phyloP scores from a whole-genome alignment of 2,113 vertebrate genomes.

The Odocoileus virginianus region DNA sequence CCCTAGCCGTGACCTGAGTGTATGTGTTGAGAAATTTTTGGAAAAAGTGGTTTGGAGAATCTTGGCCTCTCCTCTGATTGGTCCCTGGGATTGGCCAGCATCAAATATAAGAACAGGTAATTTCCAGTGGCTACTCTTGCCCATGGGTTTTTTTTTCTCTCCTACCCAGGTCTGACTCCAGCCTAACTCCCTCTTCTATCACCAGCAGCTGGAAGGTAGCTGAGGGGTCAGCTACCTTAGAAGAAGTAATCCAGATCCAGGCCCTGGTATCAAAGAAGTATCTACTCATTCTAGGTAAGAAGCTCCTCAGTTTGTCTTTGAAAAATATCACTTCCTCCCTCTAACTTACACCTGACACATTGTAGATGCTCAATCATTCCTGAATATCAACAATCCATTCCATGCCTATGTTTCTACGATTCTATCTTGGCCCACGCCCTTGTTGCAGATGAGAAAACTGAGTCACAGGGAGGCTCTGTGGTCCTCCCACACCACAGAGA shows the following conservation, averaged over 20 bases:
- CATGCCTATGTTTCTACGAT: not conserved
- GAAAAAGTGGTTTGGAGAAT: not conserved
- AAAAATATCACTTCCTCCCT: not conserved
- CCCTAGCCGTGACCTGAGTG: not conserved
- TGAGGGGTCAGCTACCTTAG: not conserved
- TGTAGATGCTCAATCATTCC: not conserved
- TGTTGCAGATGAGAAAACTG: conserved; percentile 38
- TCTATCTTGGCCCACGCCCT: not conserved
- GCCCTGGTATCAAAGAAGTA: not conserved
- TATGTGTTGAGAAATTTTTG: not conserved
- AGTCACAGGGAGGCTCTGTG: not conserved
- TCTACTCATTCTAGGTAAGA: not conserved
- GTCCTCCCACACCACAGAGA: not conserved
- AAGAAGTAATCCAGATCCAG: not conserved
- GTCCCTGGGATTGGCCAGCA: not conserved
- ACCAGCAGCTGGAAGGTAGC: not conserved
- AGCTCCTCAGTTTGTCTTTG: not conserved
- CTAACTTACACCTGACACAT: not conserved
- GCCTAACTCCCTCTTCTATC: not conserved
- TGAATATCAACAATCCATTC: not conserved
- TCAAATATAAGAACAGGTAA: not conserved
- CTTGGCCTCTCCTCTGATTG: not conserved
- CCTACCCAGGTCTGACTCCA: not conserved
- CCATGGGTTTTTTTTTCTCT: not conserved
- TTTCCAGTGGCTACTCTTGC: not conserved